Percentiles rank a stretch among this genome's conserved stretches.
phyloP scores from a whole-genome alignment of 2,113 vertebrate species.

The Anoplopoma fimbria region DNA sequence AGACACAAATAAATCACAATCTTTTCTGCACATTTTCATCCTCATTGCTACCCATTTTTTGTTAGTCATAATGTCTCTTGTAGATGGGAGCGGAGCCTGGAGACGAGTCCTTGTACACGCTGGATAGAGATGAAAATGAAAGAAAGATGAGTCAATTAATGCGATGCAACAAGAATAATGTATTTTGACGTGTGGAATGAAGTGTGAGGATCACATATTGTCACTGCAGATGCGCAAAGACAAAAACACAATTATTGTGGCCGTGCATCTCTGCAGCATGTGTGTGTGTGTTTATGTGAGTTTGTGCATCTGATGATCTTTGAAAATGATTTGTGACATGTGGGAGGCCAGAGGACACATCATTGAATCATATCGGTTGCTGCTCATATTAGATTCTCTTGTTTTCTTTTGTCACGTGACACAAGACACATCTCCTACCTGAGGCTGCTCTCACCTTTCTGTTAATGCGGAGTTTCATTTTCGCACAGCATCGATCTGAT shows the following conservation, averaged over 20 bases:
- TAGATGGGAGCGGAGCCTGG: conserved; percentile 32
- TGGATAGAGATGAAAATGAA: conserved; percentile 51
- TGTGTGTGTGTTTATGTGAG: conserved; percentile 9
- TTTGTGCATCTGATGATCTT: conserved; percentile 48
- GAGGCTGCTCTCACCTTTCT: conserved; percentile 55
- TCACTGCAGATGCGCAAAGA: conserved; percentile 54
- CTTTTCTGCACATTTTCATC: conserved; percentile 41
- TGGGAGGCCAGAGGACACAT: conserved; percentile 62
- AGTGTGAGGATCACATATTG: conserved; percentile 63
- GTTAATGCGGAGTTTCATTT: conserved; percentile 64
- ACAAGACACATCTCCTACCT: conserved; percentile 58
- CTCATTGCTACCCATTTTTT: conserved; percentile 18
- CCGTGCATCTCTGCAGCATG: conserved; percentile 7
- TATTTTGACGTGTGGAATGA: conserved; percentile 67
- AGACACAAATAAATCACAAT: background rate
- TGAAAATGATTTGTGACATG: conserved; percentile 68
- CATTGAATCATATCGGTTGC: conserved; percentile 65
- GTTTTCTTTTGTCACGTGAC: conserved; percentile 57
- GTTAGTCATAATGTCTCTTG: conserved; percentile 10
- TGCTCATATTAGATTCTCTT: conserved; percentile 67
- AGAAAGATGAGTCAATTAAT: conserved; percentile 70
- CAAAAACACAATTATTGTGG: conserved; percentile 54
- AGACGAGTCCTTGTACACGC: conserved; percentile 38
- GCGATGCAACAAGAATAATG: conserved; percentile 55
- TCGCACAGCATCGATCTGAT: conserved; percentile 68